Base-by-base conservation (phyloP, 2,888 invertebrate species). In the Pseudococcus viburni region DNA sequence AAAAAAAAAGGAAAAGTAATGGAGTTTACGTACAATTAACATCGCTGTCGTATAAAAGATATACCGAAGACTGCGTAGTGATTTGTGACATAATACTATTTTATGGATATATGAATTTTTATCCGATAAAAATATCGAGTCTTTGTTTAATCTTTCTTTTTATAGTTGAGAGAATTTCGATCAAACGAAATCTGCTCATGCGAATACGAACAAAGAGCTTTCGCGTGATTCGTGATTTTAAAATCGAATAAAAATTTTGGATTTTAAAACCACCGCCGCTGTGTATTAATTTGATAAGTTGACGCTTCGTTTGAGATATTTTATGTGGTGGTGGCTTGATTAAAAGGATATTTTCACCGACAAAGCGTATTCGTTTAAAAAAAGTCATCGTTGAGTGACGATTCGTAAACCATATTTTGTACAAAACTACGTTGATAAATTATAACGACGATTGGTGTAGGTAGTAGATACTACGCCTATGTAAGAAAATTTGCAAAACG, bases 291-390 rank as follows among this genome's bases (percentile, higher is more conserved):
- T 83, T 46, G 46, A 83, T 83, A 42, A 83, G 80, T 46, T 11
- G 80, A 83, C 46, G 80, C 80, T 83, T 83, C 80, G 80, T 83
- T 83, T 46, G 46, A 83, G 19, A 46, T 83, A 83, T 46, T 83
- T 83, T 19, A 83, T 33, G 46, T 83, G 42, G 46, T 46, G 46
- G 64, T 42, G 42, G 7, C 42, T 19, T 83, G 80, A 83, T 83
- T 83, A 83, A 83, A 83, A 83, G 80, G 11, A 22, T 22, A 83
- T 83, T 46, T 83, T 83, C 46, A 83, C 80, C 80, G 80, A 83
- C 80, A 83, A 83, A 83, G 80, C n/a, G 11, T 19, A 19, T 83
- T 83, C 80, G 80, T 83, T 83, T 19, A 46, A 83, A 42, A 77
- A 77, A 73, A 80, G 17, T 12, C 46, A 46, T 19, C 80, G 42